A percentile compares a stretch with the other conserved stretches of the same genome.
These are phyloP conservation scores for Ctenomys sociabilis DNA, from an alignment of 2,113 vertebrate genomes.

Conservation along the genomic window DNA sequence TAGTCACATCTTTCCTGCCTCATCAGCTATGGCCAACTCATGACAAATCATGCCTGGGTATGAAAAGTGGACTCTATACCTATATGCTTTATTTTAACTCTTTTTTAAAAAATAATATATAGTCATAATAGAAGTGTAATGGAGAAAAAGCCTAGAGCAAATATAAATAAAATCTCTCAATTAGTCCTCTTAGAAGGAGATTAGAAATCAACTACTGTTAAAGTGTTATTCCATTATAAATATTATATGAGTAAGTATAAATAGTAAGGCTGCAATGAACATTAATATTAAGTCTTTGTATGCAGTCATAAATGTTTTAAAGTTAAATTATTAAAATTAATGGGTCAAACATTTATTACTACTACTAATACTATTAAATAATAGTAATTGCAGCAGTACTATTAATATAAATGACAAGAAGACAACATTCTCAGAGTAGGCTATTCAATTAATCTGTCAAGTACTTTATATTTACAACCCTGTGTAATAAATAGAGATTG, in stretches of 20 bases:
- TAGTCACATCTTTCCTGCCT: not conserved
- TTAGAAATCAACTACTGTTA: not conserved
- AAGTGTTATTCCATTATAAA: not conserved
- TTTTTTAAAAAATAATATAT: conserved; percentile 28
- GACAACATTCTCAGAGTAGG: not conserved
- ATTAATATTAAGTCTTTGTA: not conserved
- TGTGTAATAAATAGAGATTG: not conserved
- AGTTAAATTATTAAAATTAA: not conserved
- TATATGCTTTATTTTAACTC: not conserved
- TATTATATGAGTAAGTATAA: not conserved
- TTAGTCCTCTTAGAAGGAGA: not conserved
- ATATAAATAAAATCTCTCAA: conserved; percentile 34
- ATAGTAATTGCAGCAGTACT: not conserved
- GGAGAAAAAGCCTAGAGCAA: not conserved
- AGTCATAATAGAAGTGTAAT: not conserved
- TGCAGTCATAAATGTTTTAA: conserved; percentile 16
- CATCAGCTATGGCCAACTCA: not conserved
- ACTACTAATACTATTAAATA: not conserved
- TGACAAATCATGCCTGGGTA: not conserved
- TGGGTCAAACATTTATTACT: not conserved
- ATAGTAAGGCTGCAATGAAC: not conserved
- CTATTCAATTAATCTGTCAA: not conserved
- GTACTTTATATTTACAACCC: not conserved
- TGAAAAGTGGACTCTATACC: not conserved
- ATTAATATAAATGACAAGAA: not conserved